Evolutionary conservation across 2,888 invertebrate species (phyloP), one percentile per base, ranked within the genome.

Genomic region (Bedellia somnulentella): DNA sequence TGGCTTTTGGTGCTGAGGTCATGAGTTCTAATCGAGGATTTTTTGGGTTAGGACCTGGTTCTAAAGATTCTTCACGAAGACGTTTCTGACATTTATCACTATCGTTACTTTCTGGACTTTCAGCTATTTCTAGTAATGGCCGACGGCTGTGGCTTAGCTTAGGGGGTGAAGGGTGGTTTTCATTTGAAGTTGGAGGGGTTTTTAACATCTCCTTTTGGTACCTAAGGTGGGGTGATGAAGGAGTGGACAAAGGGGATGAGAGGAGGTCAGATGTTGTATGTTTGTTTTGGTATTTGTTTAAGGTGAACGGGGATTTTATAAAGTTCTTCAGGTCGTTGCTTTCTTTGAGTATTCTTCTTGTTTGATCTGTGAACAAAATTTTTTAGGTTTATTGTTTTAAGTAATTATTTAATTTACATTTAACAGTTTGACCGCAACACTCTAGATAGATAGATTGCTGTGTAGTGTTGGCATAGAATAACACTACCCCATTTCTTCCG

Each of bases 261-360:
- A 49, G 62, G 35, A 47, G 29, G 3, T 64, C 66, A 0, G 57
- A 47, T 21, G 54, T 53, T 1, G 59, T 55, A 33, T 62, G 59
- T 16, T 61, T 46, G 2, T 62, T 63, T 36, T 68, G 70, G 41
- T 67, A 75, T 41, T 73, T 73, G 21, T 61, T 67, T n/a, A 77
- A 45, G 9, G 71, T 71, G 32, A 73, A 70, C 0, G 76, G 75
- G 2, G 76, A 75, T 35, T 71, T 73, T 15, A 76, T 67, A 30
- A 76, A 75, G 37, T 64, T 68, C 42, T 73, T 73, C 35, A 71
- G 43, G 39, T 67, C 67, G 31, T 59, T 48, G 22, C 42, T 53
- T 36, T 70, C 66, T 37, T 55, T 60, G 2, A 67, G 45, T 24
- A 61, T 42, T 32, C 54, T 61, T 41, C 61, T 52, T 6, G 62